Evolutionary conservation across 2,113 vertebrate genomes (phyloP).

Genomic region (Pseudonaja textilis): DNA sequence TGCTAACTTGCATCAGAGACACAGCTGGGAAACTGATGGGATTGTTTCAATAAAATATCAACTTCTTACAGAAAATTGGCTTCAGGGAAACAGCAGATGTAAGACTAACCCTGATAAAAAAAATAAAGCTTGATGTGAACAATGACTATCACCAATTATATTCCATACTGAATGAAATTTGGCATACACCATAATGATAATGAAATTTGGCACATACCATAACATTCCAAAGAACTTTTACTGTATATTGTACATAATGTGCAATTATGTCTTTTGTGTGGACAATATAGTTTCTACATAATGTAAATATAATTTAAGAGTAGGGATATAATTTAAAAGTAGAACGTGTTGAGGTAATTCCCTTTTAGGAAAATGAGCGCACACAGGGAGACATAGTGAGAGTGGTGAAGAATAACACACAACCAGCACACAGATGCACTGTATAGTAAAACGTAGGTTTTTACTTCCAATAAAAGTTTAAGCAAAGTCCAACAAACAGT

Average conservation of each 20-base stretch:
- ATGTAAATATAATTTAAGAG: neutral
- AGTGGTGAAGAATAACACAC: too few species aligned
- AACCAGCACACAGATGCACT: too few species aligned
- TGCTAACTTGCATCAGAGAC: conserved; percentile 42
- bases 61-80: conserved; percentile 45
- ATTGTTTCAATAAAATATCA: conserved; percentile 56
- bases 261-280: neutral
- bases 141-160: neutral
- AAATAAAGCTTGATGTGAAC: conserved; percentile 38
- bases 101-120: conserved; percentile 32
- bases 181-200: neutral
- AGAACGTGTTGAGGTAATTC: neutral
- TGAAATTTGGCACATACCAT: neutral
- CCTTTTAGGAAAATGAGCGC: too few species aligned
- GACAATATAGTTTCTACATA: neutral
- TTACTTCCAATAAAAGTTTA: too few species aligned
- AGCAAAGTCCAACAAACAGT: too few species aligned
- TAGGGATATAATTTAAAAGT: neutral
- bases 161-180: neutral
- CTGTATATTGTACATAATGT: neutral
- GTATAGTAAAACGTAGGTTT: too few species aligned
- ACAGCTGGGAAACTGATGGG: conserved; percentile 56
- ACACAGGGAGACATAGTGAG: too few species aligned
- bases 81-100: conserved; percentile 42
- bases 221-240: neutral